Evolutionary conservation across 1,140 invertebrate species (phyloP).

Genomic region (Coelopa frigida): DNA sequence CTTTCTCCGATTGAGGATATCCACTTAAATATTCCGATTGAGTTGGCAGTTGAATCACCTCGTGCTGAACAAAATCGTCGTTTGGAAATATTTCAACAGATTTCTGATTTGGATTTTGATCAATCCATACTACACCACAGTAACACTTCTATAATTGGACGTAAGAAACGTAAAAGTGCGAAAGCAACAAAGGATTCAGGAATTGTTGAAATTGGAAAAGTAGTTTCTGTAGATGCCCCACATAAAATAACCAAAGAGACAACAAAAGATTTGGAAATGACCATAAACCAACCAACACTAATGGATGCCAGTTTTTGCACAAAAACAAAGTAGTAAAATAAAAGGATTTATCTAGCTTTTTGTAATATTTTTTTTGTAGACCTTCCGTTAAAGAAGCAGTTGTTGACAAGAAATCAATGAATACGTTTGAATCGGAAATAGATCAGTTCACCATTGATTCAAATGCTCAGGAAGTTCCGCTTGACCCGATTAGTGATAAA

Average conservation of each 20-base stretch:
- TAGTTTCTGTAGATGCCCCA: neutral
- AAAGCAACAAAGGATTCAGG: conserved; percentile 12
- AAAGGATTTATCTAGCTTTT: too few species aligned
- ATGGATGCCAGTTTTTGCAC: conserved; percentile 41
- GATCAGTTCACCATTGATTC: too few species aligned
- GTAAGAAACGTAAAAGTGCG: conserved; percentile 9
- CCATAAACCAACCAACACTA: conserved; percentile 26
- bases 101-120: conserved; percentile 40
- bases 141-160: conserved; percentile 11
- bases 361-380: too few species aligned
- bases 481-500: too few species aligned
- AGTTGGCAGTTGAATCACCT: conserved; percentile 43
- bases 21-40: conserved; percentile 43
- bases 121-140: conserved; percentile 33
- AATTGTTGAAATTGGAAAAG: conserved; percentile 40
- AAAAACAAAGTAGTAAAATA: conserved; percentile 3
- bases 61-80: conserved; percentile 35
- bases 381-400: too few species aligned
- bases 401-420: too few species aligned
- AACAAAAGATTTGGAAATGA: conserved; percentile 14
- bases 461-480: too few species aligned
- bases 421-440: too few species aligned
- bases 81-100: conserved; percentile 39
- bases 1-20: conserved; percentile 44
- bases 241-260: neutral